A percentile compares a stretch with the other conserved stretches of the same genome.
These are phyloP conservation scores for Halichoeres trimaculatus DNA, from an alignment of 2,113 vertebrate genomes.

Conservation along the genomic window DNA sequence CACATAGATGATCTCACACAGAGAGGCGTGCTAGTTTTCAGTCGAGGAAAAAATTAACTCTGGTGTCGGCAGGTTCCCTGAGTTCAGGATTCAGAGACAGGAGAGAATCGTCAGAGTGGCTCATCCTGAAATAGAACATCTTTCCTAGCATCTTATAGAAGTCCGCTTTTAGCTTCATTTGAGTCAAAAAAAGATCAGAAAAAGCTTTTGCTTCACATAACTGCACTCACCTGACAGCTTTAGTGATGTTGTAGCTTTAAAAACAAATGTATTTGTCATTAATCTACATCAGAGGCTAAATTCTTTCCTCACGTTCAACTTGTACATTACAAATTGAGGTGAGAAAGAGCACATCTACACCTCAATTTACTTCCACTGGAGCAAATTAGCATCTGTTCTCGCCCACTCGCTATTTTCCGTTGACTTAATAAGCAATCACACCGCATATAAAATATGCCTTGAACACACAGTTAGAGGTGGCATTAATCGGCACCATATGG, in stretches of 20 bases:
- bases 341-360: background rate
- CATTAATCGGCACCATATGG: background rate
- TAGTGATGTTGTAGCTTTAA: background rate
- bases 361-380: background rate
- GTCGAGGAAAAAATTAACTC: background rate
- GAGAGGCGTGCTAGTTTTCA: background rate
- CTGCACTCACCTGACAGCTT: background rate
- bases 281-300: background rate
- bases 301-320: background rate
- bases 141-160: background rate
- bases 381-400: slow-evolving; percentile 3
- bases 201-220: background rate
- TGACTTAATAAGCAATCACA: background rate
- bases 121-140: background rate
- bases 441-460: background rate
- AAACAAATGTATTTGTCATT: background rate
- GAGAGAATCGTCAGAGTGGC: background rate
- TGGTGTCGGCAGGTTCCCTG: background rate
- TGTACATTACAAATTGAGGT: background rate
- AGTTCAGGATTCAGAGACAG: background rate
- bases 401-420: background rate
- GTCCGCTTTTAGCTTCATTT: background rate
- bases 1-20: background rate
- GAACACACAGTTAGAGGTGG: background rate
- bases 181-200: background rate